Evolutionary conservation across 2,888 invertebrate genomes (phyloP).

Genomic region (Tenthredo distinguenda): DNA sequence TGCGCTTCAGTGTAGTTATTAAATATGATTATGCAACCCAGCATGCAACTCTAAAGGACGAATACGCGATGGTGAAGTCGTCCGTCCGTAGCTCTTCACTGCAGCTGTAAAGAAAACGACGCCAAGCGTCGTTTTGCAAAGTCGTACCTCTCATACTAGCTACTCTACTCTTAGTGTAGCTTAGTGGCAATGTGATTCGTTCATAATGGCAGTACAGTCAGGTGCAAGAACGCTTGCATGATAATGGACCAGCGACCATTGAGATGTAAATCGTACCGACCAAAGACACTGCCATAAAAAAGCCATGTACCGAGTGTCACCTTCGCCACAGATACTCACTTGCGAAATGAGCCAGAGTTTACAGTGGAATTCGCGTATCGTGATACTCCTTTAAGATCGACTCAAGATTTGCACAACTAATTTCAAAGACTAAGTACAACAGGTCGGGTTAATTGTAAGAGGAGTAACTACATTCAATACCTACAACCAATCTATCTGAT

Average conservation of each 20-base stretch:
- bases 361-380: not conserved
- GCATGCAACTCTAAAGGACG: constrained; percentile 71
- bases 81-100: constrained; percentile 59
- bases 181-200: constrained; percentile 57
- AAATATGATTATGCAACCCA: constrained; percentile 71
- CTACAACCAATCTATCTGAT: not conserved
- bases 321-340: constrained; percentile 22
- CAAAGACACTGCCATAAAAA: constrained; percentile 8
- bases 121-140: constrained; percentile 29
- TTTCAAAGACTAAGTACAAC: not conserved
- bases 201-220: constrained; percentile 58
- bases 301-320: not conserved
- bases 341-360: constrained; percentile 8
- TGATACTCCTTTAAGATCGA: not conserved
- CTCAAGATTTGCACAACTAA: not conserved
- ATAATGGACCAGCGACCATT: constrained; percentile 55
- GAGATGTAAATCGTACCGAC: constrained; percentile 61
- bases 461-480: constrained; percentile 7
- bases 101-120: constrained; percentile 34
- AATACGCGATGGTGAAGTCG: constrained; percentile 67
- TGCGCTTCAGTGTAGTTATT: constrained; percentile 65
- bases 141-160: constrained; percentile 26
- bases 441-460: not conserved
- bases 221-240: constrained; percentile 52
- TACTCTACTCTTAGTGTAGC: constrained; percentile 49